Percentiles rank a stretch among this genome's conserved stretches.
These are phyloP conservation scores for Palaemon carinicauda DNA, from an alignment of 1,140 invertebrate genomes.

Conservation along the genomic window DNA sequence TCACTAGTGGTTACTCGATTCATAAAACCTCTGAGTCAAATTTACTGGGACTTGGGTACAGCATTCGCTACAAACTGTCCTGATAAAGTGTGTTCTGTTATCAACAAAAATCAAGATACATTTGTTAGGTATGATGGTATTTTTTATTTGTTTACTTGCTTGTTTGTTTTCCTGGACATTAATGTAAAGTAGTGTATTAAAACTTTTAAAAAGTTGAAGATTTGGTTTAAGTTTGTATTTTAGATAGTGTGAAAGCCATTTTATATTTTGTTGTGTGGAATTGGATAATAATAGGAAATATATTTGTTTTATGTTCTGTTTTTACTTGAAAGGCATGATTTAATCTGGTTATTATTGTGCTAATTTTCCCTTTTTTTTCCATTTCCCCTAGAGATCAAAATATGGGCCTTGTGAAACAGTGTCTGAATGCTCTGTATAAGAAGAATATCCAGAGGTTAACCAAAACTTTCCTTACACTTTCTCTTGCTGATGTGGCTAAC, in stretches of 20 bases:
- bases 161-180: not conserved
- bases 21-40: slow-evolving; percentile 87
- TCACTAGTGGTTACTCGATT: slow-evolving; percentile 88
- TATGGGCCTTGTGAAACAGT: slow-evolving; percentile 74
- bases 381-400: slow-evolving; percentile 80
- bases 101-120: slow-evolving; percentile 51
- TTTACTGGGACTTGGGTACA: slow-evolving; percentile 90
- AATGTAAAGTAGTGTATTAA: too few relatives aligned
- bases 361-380: too few relatives aligned
- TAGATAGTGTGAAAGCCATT: too few relatives aligned
- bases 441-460: slow-evolving; percentile 97
- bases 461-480: slow-evolving; percentile 96
- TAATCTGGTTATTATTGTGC: too few relatives aligned
- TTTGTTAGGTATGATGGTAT: slow-evolving; percentile 28
- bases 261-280: too few relatives aligned
- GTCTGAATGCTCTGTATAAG: slow-evolving; percentile 88
- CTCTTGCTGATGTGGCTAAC: slow-evolving; percentile 90
- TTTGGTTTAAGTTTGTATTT: too few relatives aligned
- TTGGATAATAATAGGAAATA: too few relatives aligned
- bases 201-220: too few relatives aligned
- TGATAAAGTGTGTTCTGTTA: slow-evolving; percentile 70
- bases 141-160: not conserved
- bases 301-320: too few relatives aligned
- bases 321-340: too few relatives aligned
- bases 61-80: slow-evolving; percentile 82